phyloP scores from a whole-genome alignment of 2,888 invertebrate genomes.

The Ophion obscuratus region DNA sequence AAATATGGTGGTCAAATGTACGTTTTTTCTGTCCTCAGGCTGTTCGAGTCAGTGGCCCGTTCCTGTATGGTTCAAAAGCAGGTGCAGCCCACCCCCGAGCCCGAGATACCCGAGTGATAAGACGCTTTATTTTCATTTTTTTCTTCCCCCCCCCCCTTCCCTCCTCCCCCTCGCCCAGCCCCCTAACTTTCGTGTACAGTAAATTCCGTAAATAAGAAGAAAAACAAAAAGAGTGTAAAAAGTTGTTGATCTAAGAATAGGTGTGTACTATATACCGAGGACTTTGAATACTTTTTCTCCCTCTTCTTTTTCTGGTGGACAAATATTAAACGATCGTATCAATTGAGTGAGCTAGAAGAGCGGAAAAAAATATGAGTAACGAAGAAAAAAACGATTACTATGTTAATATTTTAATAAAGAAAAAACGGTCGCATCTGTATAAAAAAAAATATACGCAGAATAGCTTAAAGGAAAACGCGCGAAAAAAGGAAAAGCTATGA shows the following conservation, averaged over 20 bases:
- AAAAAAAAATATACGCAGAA: constrained; percentile 65
- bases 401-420: constrained; percentile 83
- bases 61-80: constrained; percentile 97
- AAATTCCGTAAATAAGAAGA: constrained; percentile 73
- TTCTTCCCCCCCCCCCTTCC: constrained; percentile 67
- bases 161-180: neutral
- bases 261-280: constrained; percentile 80
- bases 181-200: constrained; percentile 79
- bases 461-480: constrained; percentile 29
- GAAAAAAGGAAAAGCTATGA: constrained; percentile 44
- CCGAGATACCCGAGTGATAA: constrained; percentile 89
- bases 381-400: constrained; percentile 78
- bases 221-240: constrained; percentile 81
- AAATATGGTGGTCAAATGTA: constrained; percentile 4
- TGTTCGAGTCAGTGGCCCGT: constrained; percentile 98
- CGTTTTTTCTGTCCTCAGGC: constrained; percentile 85
- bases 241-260: constrained; percentile 81
- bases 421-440: constrained; percentile 77
- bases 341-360: constrained; percentile 75
- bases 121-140: constrained; percentile 77
- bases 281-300: constrained; percentile 72
- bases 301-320: constrained; percentile 73
- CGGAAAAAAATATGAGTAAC: constrained; percentile 68
- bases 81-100: constrained; percentile 87
- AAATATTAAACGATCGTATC: constrained; percentile 74